Evolutionary conservation across 2,888 invertebrate genomes (phyloP).

Genomic region (Ypsolopha sequella): DNA sequence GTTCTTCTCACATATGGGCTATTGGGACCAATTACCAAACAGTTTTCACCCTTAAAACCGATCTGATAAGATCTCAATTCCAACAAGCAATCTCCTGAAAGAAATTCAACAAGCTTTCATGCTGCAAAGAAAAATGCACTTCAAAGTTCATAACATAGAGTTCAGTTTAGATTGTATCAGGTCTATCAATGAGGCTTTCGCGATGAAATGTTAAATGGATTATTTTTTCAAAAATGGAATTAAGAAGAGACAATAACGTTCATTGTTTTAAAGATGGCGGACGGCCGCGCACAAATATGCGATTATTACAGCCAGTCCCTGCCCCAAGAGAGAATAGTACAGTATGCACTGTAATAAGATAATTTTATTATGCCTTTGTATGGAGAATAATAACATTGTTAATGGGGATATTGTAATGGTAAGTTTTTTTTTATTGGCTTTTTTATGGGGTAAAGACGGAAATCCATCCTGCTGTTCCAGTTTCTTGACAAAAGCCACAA

Average conservation of each 20-base stretch:
- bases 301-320: slow-evolving; percentile 51
- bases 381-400: slow-evolving; percentile 2
- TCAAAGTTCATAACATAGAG: slow-evolving; percentile 20
- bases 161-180: slow-evolving; percentile 18
- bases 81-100: slow-evolving; percentile 29
- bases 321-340: slow-evolving; percentile 15
- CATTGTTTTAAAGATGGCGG: slow-evolving; percentile 69
- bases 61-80: slow-evolving; percentile 39
- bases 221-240: slow-evolving; percentile 71
- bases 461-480: slow-evolving; percentile 39
- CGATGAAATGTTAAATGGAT: slow-evolving; percentile 67
- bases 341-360: not conserved
- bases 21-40: slow-evolving; percentile 45
- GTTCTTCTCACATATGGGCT: slow-evolving; percentile 37
- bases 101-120: slow-evolving; percentile 40
- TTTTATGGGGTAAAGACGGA: slow-evolving; percentile 17
- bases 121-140: slow-evolving; percentile 21
- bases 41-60: slow-evolving; percentile 33
- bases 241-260: slow-evolving; percentile 69
- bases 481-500: slow-evolving; percentile 21
- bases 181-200: slow-evolving; percentile 52
- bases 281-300: slow-evolving; percentile 49
- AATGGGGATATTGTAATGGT: slow-evolving; percentile 2
- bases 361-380: slow-evolving; percentile 1
- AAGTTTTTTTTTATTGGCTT: not conserved